phyloP scores from a whole-genome alignment of 2,113 vertebrate species.

The Cavia porcellus region DNA sequence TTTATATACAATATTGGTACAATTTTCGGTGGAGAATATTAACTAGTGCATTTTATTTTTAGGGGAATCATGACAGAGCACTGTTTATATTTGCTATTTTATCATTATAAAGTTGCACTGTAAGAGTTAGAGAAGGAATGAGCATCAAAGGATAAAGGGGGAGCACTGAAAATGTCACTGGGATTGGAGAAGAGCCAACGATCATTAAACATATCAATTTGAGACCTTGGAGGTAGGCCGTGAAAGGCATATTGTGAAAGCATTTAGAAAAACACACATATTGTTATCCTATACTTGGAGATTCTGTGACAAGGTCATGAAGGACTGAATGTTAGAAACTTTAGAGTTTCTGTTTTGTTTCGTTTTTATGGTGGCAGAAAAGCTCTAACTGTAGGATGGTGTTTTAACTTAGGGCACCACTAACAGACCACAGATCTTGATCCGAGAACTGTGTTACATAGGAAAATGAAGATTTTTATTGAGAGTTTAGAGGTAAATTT shows the following conservation, averaged over 20 bases:
- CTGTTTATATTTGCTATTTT: neutral
- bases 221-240: neutral
- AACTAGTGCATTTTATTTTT: neutral
- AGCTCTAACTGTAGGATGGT: neutral
- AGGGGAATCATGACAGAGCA: neutral
- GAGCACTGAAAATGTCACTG: neutral
- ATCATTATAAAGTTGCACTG: neutral
- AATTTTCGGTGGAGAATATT: neutral
- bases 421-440: neutral
- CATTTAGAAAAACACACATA: neutral
- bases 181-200: neutral
- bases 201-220: neutral
- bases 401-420: neutral
- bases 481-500: neutral
- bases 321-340: neutral
- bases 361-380: neutral
- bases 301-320: neutral
- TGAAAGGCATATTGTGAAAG: neutral
- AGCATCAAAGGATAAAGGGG: neutral
- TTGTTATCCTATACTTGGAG: neutral
- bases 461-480: neutral
- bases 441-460: neutral
- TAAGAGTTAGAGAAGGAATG: neutral
- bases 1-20: neutral
- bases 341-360: neutral